These are phyloP conservation scores for Apodemus sylvaticus DNA, from an alignment of 2,113 vertebrate genomes.

Conservation along the genomic window DNA sequence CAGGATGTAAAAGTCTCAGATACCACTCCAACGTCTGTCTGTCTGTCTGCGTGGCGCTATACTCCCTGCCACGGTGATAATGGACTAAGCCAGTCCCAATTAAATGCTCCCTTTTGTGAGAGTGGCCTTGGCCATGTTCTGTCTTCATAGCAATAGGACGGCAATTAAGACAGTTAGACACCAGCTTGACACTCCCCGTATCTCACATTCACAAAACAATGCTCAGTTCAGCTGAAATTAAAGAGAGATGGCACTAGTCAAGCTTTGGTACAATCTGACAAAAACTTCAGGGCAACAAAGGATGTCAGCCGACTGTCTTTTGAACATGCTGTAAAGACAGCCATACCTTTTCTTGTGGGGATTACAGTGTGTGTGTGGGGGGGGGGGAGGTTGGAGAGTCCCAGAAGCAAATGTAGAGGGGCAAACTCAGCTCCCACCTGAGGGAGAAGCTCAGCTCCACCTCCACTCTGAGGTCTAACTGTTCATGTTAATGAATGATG, in stretches of 20 bases:
- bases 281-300: not conserved
- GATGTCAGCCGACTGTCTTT: not conserved
- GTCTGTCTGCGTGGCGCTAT: too few species aligned
- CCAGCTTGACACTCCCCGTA: not conserved
- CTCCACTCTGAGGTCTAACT: conserved; percentile 26
- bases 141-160: not conserved
- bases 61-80: not conserved
- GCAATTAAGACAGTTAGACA: not conserved
- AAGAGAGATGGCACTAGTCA: not conserved
- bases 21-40: too few species aligned
- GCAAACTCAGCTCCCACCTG: conserved; percentile 52
- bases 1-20: not conserved
- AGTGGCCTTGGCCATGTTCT: not conserved
- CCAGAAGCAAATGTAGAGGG: not conserved
- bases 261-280: not conserved
- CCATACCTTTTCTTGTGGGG: not conserved
- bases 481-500: not conserved
- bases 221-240: not conserved
- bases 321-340: not conserved
- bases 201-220: not conserved
- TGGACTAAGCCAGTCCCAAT: not conserved
- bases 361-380: not conserved
- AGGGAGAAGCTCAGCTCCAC: conserved; percentile 30
- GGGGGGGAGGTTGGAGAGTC: not conserved
- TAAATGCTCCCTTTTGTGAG: not conserved